Base-by-base conservation (phyloP, 2,888 invertebrate species). In the Troides oblongomaculatus region DNA sequence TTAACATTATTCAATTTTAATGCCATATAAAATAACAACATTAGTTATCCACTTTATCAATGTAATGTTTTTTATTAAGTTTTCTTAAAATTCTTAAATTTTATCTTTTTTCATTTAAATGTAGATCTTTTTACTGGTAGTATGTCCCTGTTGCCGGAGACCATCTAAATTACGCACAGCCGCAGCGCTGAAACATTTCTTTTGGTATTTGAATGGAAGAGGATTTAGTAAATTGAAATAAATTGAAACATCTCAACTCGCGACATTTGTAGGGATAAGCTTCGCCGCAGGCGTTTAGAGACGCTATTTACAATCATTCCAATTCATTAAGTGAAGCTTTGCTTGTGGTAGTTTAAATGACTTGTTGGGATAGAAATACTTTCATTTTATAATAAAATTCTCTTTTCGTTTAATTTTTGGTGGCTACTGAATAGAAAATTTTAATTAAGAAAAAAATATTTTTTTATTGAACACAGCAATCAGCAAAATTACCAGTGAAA, bases 241-340 rank as follows among this genome's bases (percentile, higher is more conserved):
- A 70, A 70, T 70, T 56, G 43, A 43, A 23, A 56, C 10, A 30
- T 56, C 60, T 66, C 43, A 57, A 59, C 43, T 39, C n/a, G 18
- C 36, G 63, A 70, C 70, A 66, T 58, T 39, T 39, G 53, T 58
- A 63, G 36, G 39, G 63, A 66, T 63, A 58, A 70, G 66, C 21
- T 59, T 66, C 70, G 59, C 70, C 70, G 39, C 66, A 36, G 66
- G 70, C 58, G 53, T 8, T 25, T 36, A 21, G 30, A 58, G 53
- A 53, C 70, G 62, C 62, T 23, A 70, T 70, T 66, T 66, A 70
- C 63, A 63, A 39, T 70, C 59, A 70, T 70, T 66, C 63, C n/a
- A 66, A 39, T 70, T 66, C 36, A 70, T 66, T 62, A 25, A 18
- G 58, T 30, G 43, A 68, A 66, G 66, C 66, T 70, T 62, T 63